Evolutionary conservation across 1,140 invertebrate species (phyloP), one percentile per base, ranked within the genome.

Genomic region (Lerema accius): DNA sequence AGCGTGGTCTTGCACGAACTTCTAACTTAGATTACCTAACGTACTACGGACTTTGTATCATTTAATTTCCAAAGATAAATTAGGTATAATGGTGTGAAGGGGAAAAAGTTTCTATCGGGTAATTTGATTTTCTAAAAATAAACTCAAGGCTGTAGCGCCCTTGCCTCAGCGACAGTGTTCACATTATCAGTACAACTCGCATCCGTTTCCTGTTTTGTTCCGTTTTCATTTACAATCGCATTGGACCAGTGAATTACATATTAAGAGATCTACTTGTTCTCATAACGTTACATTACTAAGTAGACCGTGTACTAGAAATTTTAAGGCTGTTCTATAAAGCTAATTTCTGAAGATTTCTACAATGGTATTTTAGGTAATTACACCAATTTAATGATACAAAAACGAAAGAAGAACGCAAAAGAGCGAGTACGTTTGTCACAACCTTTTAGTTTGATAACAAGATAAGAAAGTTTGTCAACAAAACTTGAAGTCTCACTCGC

Each of bases 61-160:
- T 46, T 15, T 19, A 13, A 61, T 17, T 62, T 62, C 13, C 15
- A 16, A 13, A 51, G 11, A 46, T 51, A 35, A 35, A 19, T 19
- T 32, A 58, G 7, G 15, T 58, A 11, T 46, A 32, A 23, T 50
- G 71, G 60, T 63, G 49, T 65, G 37, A 65, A 59, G 53, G 63
- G 62, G 68, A 72, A 64, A 55, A 37, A 61, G 26, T 40, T 49
- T 40, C 4, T 50, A 58, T 43, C 35, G 14, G 40, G 15, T 42
- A 69, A 64, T 75, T 65, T 68, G 53, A 69, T 67, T 65, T 73
- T 76, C 71, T 76, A 76, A 72, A 76, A 79, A 79, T 76, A 76
- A 72, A 67, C 53, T 23, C 67, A 65, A 79, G 76, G 76, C 51
- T 71, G 53, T 16, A 55, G 26, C 53, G 69, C 26, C 76, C 76